Evolutionary conservation across 2,797 vertebrate species (phyloP), one percentile per base, ranked within the genome.

Genomic region (Pteronotus mesoamericanus): DNA sequence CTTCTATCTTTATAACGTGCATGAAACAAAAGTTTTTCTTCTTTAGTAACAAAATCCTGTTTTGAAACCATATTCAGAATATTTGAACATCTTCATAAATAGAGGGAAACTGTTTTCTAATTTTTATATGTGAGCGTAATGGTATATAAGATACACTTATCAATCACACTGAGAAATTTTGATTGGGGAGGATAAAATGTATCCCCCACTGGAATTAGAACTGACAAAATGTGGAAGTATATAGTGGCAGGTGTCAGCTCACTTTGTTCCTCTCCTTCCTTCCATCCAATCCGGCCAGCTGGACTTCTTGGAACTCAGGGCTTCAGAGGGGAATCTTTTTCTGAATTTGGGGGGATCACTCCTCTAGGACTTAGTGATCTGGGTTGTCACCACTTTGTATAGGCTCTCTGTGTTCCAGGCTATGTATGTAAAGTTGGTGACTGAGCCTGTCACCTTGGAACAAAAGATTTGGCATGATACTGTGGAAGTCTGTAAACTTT

Each of bases 41-140:
- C 26, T 84, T 93, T 66, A 71, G 29, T 34, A 68, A 85, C 87
- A 46, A 92, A 91, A 94, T 92, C 18, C 39, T 92, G 0, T 90
- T 92, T 88, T 61, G 48, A 92, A 95, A 86, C 16, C 34, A 88
- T 83, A 88, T 92, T 92, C 15, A 51, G 24, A 88, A 85, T 89
- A 86, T 86, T 86, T 88, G 42, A 88, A 88, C 6, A 72, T 82
- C 42, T 90, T 72, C 15, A 42, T 77, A 95, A 93, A 71, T 71
- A 84, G 66, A 95, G 32, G 24, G 29, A 86, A 84, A n/a, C 32
- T 68, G 11, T 82, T 51, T 84, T 74, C 4, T 80, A 86, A 77
- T 68, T 94, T 90, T 92, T 39, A 57, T 77, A 26, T 74, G 61
- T 64, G 22, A 86, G 22, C 48, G 26, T 44, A 61, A 59, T 77